Base-by-base conservation (phyloP, 1,140 invertebrate genomes). In the Papilio polytes region DNA sequence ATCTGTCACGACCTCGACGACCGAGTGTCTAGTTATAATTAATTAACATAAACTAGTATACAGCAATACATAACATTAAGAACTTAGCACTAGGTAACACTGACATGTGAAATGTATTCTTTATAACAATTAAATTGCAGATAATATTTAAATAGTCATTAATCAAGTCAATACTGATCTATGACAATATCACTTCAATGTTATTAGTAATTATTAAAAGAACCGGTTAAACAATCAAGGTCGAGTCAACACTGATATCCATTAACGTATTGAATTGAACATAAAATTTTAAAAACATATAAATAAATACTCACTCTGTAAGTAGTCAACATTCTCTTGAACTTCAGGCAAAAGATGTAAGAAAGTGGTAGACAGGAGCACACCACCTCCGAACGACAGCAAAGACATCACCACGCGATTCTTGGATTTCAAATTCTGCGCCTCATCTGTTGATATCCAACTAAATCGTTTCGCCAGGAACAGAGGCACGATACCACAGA, bases 261-360 rank as follows among this genome's bases (percentile, higher is more conserved):
- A 80, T 70, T 51, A 31, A 48, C 15, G 48, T 41, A 53, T 26
- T 79, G n/a, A 63, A 31, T 46, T 26, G 51, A 79, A 13, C 15
- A 26, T 46, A 18, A 63, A 36, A 81, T 53, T 78, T 63, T 13
- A 83, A 82, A 81, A n/a, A 80, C 20, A 26, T 48, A 70, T 41
- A 48, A 63, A 56, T 56, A 20, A 56, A 26, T 73, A 91, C 94
- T 94, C 85, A 89, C 94, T 85, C 73, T 96, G 94, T 36, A 97
- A 90, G 79, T 95, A 87, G 13, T 96, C 91, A 1, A 97, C 95
- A 20, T 96, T 96, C 87, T 98, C 97, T 63, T 96, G 95, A 0
- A 98, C 97, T 95, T 99, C 98, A 0, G 98, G 98, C 20, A 99
- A 93, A 80, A 99, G 94, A 90, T 99, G 98, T 26, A 98, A 91